A percentile compares a stretch with the other conserved stretches of the same genome.
phyloP scores from a whole-genome alignment of 1,140 invertebrate species.

The Copidosoma floridanum region DNA sequence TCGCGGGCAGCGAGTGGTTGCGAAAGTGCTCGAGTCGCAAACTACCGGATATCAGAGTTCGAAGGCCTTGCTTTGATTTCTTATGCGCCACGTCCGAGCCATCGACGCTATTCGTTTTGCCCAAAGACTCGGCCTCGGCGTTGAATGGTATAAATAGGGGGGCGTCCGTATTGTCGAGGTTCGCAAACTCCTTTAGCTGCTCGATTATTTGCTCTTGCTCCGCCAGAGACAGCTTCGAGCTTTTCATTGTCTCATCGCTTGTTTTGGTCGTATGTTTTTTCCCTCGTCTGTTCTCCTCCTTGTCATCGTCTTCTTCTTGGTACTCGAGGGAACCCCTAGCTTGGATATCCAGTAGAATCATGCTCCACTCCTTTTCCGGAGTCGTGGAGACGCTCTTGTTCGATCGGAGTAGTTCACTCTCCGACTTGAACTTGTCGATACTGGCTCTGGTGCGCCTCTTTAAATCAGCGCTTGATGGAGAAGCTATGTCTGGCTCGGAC shows the following conservation, averaged over 20 bases:
- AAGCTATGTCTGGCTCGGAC: conserved; percentile 50
- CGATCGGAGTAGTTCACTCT: conserved; percentile 35
- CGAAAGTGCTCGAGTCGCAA: conserved; percentile 39
- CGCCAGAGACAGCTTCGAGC: conserved; percentile 51
- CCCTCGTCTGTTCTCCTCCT: background rate
- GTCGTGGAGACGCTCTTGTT: conserved; percentile 40
- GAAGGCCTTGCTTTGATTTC: background rate
- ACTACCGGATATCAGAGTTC: conserved; percentile 1
- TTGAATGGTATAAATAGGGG: conserved; percentile 43
- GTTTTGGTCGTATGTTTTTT: background rate
- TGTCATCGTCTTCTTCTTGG: background rate
- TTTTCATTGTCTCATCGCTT: conserved; percentile 22
- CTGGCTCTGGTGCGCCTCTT: conserved; percentile 20
- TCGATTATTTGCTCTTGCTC: conserved; percentile 61
- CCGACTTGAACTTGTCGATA: conserved; percentile 37
- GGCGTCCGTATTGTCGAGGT: conserved; percentile 51
- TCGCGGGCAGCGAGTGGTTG: conserved; percentile 41
- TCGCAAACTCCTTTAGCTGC: conserved; percentile 61
- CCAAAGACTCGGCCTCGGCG: conserved; percentile 7
- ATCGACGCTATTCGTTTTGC: too few species aligned
- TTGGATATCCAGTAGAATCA: conserved; percentile 45
- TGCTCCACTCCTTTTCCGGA: conserved; percentile 46
- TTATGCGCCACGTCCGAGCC: conserved; percentile 12
- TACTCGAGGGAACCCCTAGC: conserved; percentile 20
- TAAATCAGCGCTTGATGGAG: conserved; percentile 30